phyloP scores from a whole-genome alignment of 2,797 vertebrate species.

The Coluber constrictor region DNA sequence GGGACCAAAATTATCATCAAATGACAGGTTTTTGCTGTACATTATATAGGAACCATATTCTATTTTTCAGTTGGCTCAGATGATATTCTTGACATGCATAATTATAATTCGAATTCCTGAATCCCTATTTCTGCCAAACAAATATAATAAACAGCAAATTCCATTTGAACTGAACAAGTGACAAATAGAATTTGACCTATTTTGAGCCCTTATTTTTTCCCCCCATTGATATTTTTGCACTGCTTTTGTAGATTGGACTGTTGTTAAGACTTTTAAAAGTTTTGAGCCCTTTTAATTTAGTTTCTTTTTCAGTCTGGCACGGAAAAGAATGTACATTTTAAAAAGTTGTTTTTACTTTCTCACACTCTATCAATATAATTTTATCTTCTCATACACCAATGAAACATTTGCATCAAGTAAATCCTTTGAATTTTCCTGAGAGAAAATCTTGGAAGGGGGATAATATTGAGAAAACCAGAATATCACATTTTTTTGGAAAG shows the following conservation, averaged over 20 bases:
- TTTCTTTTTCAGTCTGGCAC: background rate
- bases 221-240: background rate
- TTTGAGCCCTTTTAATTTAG: background rate
- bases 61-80: background rate
- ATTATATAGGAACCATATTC: background rate
- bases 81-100: too few relatives aligned
- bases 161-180: background rate
- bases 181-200: background rate
- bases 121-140: background rate
- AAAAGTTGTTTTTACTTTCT: background rate
- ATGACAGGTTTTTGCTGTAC: background rate
- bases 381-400: background rate
- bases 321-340: background rate
- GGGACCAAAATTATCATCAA: too few relatives aligned
- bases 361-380: background rate
- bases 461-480: background rate
- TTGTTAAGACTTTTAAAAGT: background rate
- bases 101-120: background rate
- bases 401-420: background rate
- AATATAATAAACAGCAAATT: background rate
- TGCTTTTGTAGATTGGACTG: background rate
- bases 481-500: background rate
- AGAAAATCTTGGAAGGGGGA: background rate
- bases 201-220: background rate
- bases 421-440: background rate